phyloP scores from a whole-genome alignment of 2,113 vertebrate species.

The Cyprinodon tularosa region DNA sequence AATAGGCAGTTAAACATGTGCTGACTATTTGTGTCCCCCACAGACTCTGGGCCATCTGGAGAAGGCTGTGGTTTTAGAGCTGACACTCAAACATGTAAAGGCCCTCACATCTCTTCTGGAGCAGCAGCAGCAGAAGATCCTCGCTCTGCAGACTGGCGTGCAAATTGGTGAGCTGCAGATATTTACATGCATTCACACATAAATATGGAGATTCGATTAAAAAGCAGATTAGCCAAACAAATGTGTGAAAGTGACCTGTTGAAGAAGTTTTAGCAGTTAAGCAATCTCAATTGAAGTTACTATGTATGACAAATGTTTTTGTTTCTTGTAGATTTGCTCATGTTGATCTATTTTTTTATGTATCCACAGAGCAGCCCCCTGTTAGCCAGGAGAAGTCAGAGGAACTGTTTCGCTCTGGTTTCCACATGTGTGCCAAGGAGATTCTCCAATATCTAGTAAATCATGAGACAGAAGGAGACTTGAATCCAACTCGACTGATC shows the following conservation, averaged over 20 bases:
- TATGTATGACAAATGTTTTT: not conserved
- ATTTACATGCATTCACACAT: not conserved
- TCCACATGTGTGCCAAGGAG: constrained; percentile 96
- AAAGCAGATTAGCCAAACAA: constrained; percentile 18
- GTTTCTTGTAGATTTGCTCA: not conserved
- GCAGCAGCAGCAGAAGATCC: constrained; percentile 97
- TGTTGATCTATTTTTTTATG: constrained; percentile 61
- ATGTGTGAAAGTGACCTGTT: constrained; percentile 3
- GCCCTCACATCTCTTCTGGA: constrained; percentile 91
- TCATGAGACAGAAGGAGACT: constrained; percentile 83
- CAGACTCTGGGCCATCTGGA: constrained; percentile 98
- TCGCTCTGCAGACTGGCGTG: constrained; percentile 91
- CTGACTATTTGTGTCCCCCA: constrained; percentile 62
- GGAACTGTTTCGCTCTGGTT: constrained; percentile 95
- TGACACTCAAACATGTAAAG: constrained; percentile 96
- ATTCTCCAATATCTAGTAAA: constrained; percentile 92
- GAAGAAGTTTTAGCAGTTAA: constrained; percentile 60
- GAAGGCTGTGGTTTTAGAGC: constrained; percentile 97
- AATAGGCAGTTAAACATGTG: constrained; percentile 52
- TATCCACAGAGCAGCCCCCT: constrained; percentile 79
- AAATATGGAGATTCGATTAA: not conserved
- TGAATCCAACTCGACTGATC: constrained; percentile 86
- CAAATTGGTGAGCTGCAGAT: constrained; percentile 72
- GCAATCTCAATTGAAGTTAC: constrained; percentile 62
- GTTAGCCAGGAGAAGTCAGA: constrained; percentile 86